Base-by-base conservation (phyloP, 2,797 vertebrate genomes). In the Austrolebias charrua region DNA sequence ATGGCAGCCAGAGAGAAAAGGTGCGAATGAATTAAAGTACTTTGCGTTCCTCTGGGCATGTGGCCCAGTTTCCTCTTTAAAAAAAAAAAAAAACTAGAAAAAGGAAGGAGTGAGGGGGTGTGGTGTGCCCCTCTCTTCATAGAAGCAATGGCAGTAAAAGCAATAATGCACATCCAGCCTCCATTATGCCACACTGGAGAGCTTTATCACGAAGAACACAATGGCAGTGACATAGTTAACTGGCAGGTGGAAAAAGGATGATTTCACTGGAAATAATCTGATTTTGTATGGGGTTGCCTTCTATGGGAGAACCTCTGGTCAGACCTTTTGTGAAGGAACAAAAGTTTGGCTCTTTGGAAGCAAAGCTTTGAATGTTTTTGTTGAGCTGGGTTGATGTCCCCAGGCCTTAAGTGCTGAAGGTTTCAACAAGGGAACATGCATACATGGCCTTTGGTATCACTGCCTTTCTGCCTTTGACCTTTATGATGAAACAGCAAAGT, bases 11-110 rank as follows among this genome's bases (percentile, higher is more conserved):
- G 93, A 94, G 93, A 98, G 93, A 95, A 97, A 97, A 98, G 95
- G 96, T 98, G 96, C 94, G 93, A 98, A 97, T 95, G 95, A 96
- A 98, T 96, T 96, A 95, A 96, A 96, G 95, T 91, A 95, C 93
- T 94, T 92, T 93, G 93, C 89, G 93, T 95, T 96, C 95, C 95
- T 96, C 83, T 91, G 96, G 96, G 95, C 95, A 94, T 95, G 95
- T 99, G 96, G 94, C 97, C 95, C 95, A 98, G 94, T 95, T 98
- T 96, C 92, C 89, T 87, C 91, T 90, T 90, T 60, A 88, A 90
- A 94, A 91, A 80, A 83, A 80, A 90, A 89, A 90, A 92, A 93
- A 60, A 54, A 60, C 7, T 8, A 86, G 73, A 79, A 83, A 64
- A 74, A 91, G 92, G 87, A 79, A 86, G 82, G 76, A 77, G 80